Percentiles rank a stretch among this genome's conserved stretches.
Conservation (phyloP, 2,113 vertebrate genomes). For the Tonatia bakeri region DNA sequence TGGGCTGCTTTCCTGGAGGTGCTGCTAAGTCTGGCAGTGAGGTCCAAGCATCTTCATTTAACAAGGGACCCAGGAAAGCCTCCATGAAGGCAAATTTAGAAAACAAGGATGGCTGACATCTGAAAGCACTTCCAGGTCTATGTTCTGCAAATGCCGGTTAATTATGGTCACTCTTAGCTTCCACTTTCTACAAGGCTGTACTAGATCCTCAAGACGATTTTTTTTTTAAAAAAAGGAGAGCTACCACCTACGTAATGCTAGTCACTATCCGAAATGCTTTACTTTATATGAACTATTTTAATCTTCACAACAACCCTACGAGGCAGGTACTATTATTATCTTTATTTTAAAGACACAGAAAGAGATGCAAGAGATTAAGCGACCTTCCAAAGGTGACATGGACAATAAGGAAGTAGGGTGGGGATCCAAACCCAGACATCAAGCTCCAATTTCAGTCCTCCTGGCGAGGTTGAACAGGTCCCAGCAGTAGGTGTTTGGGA, state of each 20-base stretch:
- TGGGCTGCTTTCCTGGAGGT: not conserved
- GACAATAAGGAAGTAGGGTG: not conserved
- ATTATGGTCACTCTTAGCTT: slow-evolving; percentile 3
- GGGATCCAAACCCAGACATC: not conserved
- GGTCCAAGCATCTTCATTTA: not conserved
- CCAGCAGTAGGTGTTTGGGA: not conserved
- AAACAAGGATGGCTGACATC: not conserved
- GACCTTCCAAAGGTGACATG: not conserved
- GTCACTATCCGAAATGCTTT: not conserved
- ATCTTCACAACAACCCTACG: not conserved
- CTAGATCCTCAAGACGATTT: not conserved
- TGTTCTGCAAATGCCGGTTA: not conserved
- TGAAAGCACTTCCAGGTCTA: not conserved
- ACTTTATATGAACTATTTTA: slow-evolving; percentile 20
- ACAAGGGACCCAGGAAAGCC: not conserved
- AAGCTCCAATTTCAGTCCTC: not conserved
- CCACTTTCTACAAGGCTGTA: slow-evolving; percentile 5
- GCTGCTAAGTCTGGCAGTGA: not conserved
- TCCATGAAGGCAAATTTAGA: not conserved
- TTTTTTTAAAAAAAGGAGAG: not conserved
- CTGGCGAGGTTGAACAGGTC: not conserved
- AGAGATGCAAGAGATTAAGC: not conserved
- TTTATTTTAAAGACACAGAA: slow-evolving; percentile 34
- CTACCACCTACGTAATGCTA: not conserved
- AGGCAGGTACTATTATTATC: not conserved